Percentiles rank a stretch among this genome's conserved stretches.
Conservation (phyloP, 2,888 invertebrate genomes). For the Seladonia tumulorum region DNA sequence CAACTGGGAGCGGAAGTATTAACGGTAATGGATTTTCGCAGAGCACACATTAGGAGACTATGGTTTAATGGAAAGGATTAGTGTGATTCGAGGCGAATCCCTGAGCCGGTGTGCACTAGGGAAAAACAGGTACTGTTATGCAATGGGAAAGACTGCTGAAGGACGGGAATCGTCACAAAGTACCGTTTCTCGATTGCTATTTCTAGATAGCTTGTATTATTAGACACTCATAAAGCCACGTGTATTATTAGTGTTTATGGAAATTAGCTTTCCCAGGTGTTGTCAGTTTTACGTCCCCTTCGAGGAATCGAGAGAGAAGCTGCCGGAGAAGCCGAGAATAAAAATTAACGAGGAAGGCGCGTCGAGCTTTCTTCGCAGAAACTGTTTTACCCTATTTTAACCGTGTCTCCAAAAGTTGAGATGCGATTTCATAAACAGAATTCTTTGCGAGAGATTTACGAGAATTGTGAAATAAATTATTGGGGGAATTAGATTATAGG, state of each 20-base stretch:
- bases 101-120: slow-evolving; percentile 22
- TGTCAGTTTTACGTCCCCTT: neutral
- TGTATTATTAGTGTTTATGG: slow-evolving; percentile 4
- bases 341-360: neutral
- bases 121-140: slow-evolving; percentile 35
- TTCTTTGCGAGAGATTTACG: neutral
- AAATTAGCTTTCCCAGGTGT: neutral
- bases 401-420: neutral
- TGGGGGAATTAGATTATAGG: no score
- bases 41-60: neutral
- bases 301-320: neutral
- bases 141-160: slow-evolving; percentile 12
- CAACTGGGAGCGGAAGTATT: no score
- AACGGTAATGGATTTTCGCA: neutral
- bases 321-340: neutral
- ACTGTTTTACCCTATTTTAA: neutral
- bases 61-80: neutral
- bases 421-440: neutral
- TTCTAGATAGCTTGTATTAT: slow-evolving; percentile 22
- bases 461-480: neutral
- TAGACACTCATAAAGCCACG: neutral
- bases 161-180: slow-evolving; percentile 16
- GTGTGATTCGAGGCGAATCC: neutral
- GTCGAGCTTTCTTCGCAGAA: neutral
- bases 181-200: slow-evolving; percentile 32